phyloP scores from a whole-genome alignment of 2,888 invertebrate genomes.

The Pyrocoelia pectoralis region DNA sequence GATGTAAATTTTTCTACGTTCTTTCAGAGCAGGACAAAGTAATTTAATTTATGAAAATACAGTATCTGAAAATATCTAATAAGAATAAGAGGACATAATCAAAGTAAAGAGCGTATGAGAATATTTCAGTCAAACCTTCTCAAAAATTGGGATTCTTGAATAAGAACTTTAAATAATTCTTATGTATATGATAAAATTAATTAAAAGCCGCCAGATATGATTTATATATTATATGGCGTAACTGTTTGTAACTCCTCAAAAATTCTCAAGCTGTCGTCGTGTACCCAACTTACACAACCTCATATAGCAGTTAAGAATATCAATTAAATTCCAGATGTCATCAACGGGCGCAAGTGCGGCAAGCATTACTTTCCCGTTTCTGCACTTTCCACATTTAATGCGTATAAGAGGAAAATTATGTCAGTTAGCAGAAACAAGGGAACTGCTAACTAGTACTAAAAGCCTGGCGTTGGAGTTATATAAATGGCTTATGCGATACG shows the following conservation, averaged over 20 bases:
- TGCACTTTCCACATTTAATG: constrained; percentile 55
- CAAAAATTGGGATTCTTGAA: no score
- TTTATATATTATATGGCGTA: constrained; percentile 8
- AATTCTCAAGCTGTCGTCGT: constrained; percentile 30
- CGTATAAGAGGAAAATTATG: constrained; percentile 60
- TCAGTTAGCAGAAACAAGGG: constrained; percentile 58
- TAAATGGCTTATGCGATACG: constrained; percentile 55
- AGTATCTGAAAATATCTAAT: no score
- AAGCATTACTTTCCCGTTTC: constrained; percentile 47
- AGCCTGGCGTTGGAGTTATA: constrained; percentile 54
- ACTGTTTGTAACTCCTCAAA: constrained; percentile 21
- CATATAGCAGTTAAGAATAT: constrained; percentile 37
- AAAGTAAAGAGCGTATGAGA: no score
- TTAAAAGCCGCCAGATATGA: background rate
- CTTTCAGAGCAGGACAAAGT: no score
- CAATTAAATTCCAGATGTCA: constrained; percentile 50
- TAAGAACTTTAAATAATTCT: no score
- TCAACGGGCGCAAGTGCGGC: constrained; percentile 37
- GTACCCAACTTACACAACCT: constrained; percentile 29
- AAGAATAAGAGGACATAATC: no score
- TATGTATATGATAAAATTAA: background rate
- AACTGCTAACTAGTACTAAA: constrained; percentile 58
- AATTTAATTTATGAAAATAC: no score
- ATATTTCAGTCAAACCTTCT: no score
- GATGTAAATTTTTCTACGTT: no score